Base-by-base conservation (phyloP, 2,797 vertebrate species). In the Propithecus deckenii region DNA sequence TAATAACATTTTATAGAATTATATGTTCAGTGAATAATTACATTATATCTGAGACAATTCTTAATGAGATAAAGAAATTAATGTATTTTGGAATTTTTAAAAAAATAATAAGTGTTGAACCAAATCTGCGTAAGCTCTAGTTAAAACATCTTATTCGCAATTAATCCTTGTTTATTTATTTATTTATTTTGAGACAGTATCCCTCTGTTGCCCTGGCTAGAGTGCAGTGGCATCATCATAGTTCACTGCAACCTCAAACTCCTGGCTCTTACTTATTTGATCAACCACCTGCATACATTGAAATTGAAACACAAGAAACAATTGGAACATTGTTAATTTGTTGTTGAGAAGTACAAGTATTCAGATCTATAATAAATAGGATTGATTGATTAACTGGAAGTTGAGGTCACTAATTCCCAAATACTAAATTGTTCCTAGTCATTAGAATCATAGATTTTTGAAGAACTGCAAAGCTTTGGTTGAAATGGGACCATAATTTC, bases 31-130 rank as follows among this genome's bases (percentile, higher is more conserved):
- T 72, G 55, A 83, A 57, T 91, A 41, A 65, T 89, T 90, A 14
- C 3, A 23, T 80, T 91, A 20, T 86, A 32, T 90, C 48, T 91
- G 11, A 94, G 43, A 59, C 2, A 57, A 18, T 78, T 89, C 52
- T 93, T 89, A 81, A 52, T 93, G 48, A 95, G 23, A 17, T 94
- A 30, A 92, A 84, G 41, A 57, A 59, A 89, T 84, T 86, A 79
- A 48, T 90, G 25, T 65, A 55, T 84, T 78, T 94, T 94, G 8
- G n/a, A 89, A 61, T 87, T 94, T 20, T 28, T 28, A 0, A 28
- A 28, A 76, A 94, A 93, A 67, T 35, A 86, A 48, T 52, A 90
- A 55, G 3, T 1, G 7, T 72, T 63, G 43, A 94, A 89, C 69
- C 2, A 81, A 78, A 38, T 95, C 28, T 90, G 10, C 7, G 43